Percentiles rank a stretch among this genome's conserved stretches.
These are phyloP conservation scores for Neogobius melanostomus DNA, from an alignment of 2,113 vertebrate genomes.

Conservation along the genomic window DNA sequence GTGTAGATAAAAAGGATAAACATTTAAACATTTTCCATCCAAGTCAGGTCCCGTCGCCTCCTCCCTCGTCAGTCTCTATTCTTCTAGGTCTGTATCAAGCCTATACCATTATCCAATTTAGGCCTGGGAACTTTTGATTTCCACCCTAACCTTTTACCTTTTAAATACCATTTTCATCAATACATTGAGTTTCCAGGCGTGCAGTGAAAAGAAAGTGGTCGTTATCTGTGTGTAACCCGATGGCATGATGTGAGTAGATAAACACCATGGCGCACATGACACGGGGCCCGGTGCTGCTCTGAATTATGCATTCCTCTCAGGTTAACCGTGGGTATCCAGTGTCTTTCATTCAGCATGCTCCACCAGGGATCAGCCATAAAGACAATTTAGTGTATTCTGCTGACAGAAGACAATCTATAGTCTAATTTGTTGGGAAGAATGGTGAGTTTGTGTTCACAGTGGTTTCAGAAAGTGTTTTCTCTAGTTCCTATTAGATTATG, in stretches of 20 bases:
- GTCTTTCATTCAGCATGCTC: slow-evolving; percentile 73
- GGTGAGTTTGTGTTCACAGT: neutral
- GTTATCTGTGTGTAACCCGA: slow-evolving; percentile 72
- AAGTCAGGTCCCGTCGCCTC: too few relatives aligned
- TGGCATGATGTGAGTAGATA: slow-evolving; percentile 46
- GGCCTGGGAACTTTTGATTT: too few relatives aligned
- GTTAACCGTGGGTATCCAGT: slow-evolving; percentile 82
- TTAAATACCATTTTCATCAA: neutral
- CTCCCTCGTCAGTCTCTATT: neutral
- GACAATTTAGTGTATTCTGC: neutral
- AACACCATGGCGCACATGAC: slow-evolving; percentile 55
- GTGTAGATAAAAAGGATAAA: too few relatives aligned
- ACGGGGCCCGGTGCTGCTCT: slow-evolving; percentile 75
- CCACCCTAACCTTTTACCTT: neutral
- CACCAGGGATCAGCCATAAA: slow-evolving; percentile 75
- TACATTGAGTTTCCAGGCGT: slow-evolving; percentile 2
- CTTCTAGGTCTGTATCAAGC: neutral
- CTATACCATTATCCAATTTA: neutral
- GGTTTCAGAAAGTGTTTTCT: neutral
- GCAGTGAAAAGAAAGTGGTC: slow-evolving; percentile 48
- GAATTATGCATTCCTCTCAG: slow-evolving; percentile 91
- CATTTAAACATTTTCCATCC: too few relatives aligned
- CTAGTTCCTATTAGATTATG: too few relatives aligned
- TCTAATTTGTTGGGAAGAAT: neutral
- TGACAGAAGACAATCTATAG: neutral